A percentile compares a stretch with the other conserved stretches of the same genome.
phyloP scores from a whole-genome alignment of 2,888 invertebrate genomes.

The Myathropa florea region DNA sequence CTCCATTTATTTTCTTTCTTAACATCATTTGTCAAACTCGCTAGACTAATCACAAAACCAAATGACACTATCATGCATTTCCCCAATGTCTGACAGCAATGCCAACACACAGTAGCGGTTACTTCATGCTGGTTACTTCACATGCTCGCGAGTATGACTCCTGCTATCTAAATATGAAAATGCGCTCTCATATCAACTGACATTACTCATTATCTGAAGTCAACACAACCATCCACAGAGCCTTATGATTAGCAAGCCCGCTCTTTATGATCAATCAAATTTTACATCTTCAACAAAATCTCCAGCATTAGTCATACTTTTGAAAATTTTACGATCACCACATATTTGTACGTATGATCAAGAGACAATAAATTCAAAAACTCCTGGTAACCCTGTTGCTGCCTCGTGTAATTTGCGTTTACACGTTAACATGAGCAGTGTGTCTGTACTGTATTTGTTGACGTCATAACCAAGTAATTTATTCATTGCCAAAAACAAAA shows the following conservation, averaged over 20 bases:
- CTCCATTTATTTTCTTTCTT: background rate
- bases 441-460: slow-evolving; percentile 34
- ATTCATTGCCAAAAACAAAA: slow-evolving; percentile 46
- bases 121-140: slow-evolving; percentile 20
- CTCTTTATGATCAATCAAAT: background rate
- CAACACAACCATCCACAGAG: background rate
- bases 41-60: background rate
- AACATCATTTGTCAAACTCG: background rate
- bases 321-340: background rate
- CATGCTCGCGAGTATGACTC: background rate
- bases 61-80: slow-evolving; percentile 3
- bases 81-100: background rate
- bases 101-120: background rate
- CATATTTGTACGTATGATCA: background rate
- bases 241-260: background rate
- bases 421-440: slow-evolving; percentile 49
- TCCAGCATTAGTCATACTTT: background rate
- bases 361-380: background rate
- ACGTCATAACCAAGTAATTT: slow-evolving; percentile 56
- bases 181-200: background rate
- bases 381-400: slow-evolving; percentile 36
- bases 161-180: background rate
- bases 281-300: background rate
- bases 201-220: slow-evolving; percentile 10
- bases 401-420: slow-evolving; percentile 50